Base-by-base conservation (phyloP, 2,797 vertebrate species). In the Potorous gilbertii region DNA sequence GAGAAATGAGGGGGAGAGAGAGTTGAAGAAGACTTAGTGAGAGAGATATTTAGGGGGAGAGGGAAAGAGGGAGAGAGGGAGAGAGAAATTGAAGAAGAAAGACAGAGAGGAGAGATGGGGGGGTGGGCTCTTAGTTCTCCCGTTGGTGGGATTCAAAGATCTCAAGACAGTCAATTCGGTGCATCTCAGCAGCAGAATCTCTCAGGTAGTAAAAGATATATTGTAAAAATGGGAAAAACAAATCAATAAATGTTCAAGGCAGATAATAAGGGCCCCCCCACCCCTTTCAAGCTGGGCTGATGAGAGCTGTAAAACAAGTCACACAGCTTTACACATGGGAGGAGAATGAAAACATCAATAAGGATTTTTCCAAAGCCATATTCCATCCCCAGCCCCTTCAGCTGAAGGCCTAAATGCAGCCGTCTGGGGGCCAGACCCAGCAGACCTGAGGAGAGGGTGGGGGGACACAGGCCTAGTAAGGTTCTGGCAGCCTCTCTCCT, bases 181-280 rank as follows among this genome's bases (percentile, higher is more conserved):
- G 93, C 29, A 96, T n/a, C 89, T 96, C 95, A 40, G 66, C 55
- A 93, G 62, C 97, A 93, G 97, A 59, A 13, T 54, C 62, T 94
- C 56, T 89, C 91, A 54, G 55, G 52, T 0, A n/a, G 93, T 94
- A 96, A 96, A 95, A 95, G 81, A 95, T 16, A 4, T 31, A 94
- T 94, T 96, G 54, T 96, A 96, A 97, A 96, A 96, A 94, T 57
- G 55, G 74, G 52, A 62, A 89, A 66, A 31, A 1, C 50, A 93
- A 96, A 96, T 96, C 94, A 97, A 95, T 97, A 95, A 94, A 95
- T 96, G 55, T 94, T 95, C 40, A 94, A 87, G 91, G 62, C 16
- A 90, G 90, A 55, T 94, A 93, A 94, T 96, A 97, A 95, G 92
- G 95, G 54, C 3, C 55, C 55, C 18, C 24, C 93, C 89, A 14